Evolutionary conservation across 2,888 invertebrate species (phyloP), one percentile per base, ranked within the genome.

Genomic region (Anarsia innoxiella): DNA sequence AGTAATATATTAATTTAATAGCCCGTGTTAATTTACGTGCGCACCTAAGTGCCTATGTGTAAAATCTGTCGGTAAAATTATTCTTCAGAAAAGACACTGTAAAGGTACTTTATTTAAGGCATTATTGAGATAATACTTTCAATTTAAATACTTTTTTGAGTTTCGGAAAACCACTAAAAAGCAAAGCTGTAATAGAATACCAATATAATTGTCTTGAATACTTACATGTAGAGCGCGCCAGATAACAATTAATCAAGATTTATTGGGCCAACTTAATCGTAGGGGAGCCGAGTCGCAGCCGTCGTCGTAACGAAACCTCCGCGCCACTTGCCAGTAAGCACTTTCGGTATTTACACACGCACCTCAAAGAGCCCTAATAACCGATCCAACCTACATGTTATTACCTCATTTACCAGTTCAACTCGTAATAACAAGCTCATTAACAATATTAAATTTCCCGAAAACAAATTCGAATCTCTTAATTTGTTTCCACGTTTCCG

Each of bases 181-280:
- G n/a, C n/a, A n/a, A n/a, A n/a, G n/a, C n/a, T n/a, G n/a, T n/a
- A n/a, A n/a, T n/a, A n/a, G n/a, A n/a, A n/a, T n/a, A n/a, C n/a
- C n/a, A n/a, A n/a, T 11, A 33, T 33, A 26, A 33, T 25, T 33
- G 13, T 41, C 39, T 41, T 44, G n/a, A 45, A 49, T 44, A 48
- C 40, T 51, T 41, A 52, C 42, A 48, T 46, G 42, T 43, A 48
- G 43, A 44, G 38, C 36, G 34, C 39, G 46, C n/a, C 36, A 51
- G 53, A 58, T 50, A 56, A 60, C 59, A 61, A 66, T 66, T 66
- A 69, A 69, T 68, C 63, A 64, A 64, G 66, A 71, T 69, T 63
- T 66, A 70, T 67, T 58, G 58, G 52, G 51, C 46, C 48, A 55
- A 56, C 51, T 63, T 63, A 63, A 61, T 61, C 53, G 53, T 38